Base-by-base conservation (phyloP, 2,113 vertebrate genomes). In the Mus musculus region DNA sequence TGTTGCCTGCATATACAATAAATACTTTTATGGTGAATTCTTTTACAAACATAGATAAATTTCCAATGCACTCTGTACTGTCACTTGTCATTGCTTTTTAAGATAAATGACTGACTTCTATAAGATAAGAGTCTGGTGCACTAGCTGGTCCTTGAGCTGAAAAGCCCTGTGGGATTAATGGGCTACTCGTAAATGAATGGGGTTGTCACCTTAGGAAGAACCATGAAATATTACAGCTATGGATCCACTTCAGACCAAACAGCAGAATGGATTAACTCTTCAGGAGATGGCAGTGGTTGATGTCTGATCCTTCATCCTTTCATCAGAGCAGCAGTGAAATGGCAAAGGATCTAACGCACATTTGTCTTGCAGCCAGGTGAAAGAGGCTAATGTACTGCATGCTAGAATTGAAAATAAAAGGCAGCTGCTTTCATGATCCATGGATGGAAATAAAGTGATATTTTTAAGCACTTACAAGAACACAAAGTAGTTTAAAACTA, bases 231-330 rank as follows among this genome's bases (percentile, higher is more conserved):
- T 93, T 93, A 52, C 0, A 72, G 54, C 84, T 89, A 17, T 88
- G 61, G n/a, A 88, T 76, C 36, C 42, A 52, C 26, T 61, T 88
- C 89, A 54, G 89, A 80, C 65, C 67, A 96, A 96, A 94, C 92
- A 94, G 88, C 24, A 94, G 61, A 90, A 91, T 94, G 63, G 63
- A 96, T 97, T 78, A 67, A 94, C 80, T 88, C 42, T 93, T 88
- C 82, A 33, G 54, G 80, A 88, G 90, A 95, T 96, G 92, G 65
- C 91, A 91, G 84, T 42, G 85, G 72, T 52, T 56, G 80, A 17
- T 26, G 78, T 16, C 78, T 77, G 33, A 52, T 85, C 78, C 76
- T 97, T 93, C 76, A 84, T 93, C 86, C 71, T 76, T 54, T 89
- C 91, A 65, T 96, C 88, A 30, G 39, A 77, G 65, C 39, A 88